phyloP scores from a whole-genome alignment of 1,140 invertebrate species.

The Drosophila mojavensis region DNA sequence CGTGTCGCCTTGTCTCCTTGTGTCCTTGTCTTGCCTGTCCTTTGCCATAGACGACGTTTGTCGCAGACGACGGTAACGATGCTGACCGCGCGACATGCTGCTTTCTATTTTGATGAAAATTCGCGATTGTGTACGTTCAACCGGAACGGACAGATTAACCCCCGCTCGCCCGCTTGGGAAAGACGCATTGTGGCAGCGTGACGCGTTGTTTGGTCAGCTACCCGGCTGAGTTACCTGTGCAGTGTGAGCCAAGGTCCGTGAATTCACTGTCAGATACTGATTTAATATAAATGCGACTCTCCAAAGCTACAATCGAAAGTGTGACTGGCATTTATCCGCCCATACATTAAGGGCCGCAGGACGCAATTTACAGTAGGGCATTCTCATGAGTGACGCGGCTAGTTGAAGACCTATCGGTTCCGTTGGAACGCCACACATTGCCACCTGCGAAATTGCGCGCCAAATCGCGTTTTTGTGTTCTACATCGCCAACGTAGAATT shows the following conservation, averaged over 20 bases:
- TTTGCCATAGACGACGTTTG: constrained; percentile 43
- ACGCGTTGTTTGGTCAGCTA: neutral
- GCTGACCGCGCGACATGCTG: constrained; percentile 69
- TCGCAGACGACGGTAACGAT: constrained; percentile 50
- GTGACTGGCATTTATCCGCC: too few relatives aligned
- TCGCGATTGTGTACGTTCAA: constrained; percentile 77
- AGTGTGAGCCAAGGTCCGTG: neutral
- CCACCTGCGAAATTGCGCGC: constrained; percentile 53
- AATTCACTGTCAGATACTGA: neutral
- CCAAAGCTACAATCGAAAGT: too few relatives aligned
- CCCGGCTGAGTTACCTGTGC: neutral
- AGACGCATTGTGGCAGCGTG: constrained; percentile 37
- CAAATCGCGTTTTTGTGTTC: constrained; percentile 75
- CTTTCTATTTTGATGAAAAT: constrained; percentile 73
- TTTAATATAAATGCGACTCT: neutral
- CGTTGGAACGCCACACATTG: constrained; percentile 15
- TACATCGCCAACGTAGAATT: constrained; percentile 54
- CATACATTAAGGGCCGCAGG: too few relatives aligned
- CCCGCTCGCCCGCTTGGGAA: constrained; percentile 30
- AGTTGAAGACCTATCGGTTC: neutral
- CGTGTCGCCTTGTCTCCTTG: constrained; percentile 19
- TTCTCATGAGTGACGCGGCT: too few relatives aligned
- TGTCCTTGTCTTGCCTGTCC: constrained; percentile 41
- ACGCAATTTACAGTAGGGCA: too few relatives aligned
- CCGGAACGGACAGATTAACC: constrained; percentile 64